Evolutionary conservation across 2,113 vertebrate species (phyloP).

Genomic region (Desmodus rotundus): DNA sequence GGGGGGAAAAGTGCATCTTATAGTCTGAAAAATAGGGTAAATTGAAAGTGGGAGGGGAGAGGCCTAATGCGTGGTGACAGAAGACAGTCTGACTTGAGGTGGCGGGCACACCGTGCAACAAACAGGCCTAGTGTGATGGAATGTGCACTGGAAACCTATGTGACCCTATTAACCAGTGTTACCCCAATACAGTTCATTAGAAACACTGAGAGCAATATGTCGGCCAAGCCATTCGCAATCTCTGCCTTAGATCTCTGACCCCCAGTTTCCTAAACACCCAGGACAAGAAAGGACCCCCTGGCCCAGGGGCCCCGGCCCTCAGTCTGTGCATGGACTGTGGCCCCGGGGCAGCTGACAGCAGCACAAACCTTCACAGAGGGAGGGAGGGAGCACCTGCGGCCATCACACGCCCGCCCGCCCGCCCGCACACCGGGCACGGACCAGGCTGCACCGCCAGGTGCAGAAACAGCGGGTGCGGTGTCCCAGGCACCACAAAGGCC

Average conservation of each 20-base stretch:
- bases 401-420: accelerated
- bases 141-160: too few relatives aligned
- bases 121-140: too few relatives aligned
- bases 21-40: too few relatives aligned
- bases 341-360: neutral
- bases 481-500: neutral
- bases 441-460: neutral
- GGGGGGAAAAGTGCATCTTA: too few relatives aligned
- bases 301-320: neutral
- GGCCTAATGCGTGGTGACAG: too few relatives aligned
- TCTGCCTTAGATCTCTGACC: neutral
- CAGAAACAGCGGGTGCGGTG: neutral
- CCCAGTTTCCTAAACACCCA: neutral
- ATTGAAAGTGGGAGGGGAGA: too few relatives aligned
- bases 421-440: neutral
- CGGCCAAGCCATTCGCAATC: neutral
- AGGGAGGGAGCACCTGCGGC: neutral
- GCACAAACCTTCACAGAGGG: neutral
- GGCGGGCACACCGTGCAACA: too few relatives aligned
- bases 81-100: too few relatives aligned
- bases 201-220: neutral
- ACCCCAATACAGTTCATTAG: too few relatives aligned
- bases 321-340: too few relatives aligned
- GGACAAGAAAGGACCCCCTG: neutral
- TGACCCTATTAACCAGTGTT: too few relatives aligned